Conservation (phyloP, 2,888 invertebrate species). For the Lepeophtheirus nordmannii region DNA sequence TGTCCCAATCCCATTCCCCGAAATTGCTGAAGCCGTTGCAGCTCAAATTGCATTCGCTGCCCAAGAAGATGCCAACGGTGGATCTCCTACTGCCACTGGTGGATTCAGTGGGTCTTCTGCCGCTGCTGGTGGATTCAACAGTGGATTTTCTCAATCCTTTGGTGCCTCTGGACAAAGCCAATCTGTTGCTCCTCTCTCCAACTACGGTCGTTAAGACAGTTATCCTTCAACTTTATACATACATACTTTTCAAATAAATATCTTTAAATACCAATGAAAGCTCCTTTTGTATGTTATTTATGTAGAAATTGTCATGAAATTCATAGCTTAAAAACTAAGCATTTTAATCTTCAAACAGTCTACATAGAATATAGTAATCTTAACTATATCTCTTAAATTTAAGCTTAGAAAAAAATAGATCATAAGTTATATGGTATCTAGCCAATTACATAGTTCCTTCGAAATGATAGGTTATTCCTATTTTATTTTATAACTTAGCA, state of each 20-base stretch:
- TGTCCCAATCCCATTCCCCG: constrained; percentile 20
- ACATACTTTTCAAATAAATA: not conserved
- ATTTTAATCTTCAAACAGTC: no score
- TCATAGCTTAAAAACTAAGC: no score
- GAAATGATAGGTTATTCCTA: no score
- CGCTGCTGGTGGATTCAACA: no score
- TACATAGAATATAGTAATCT: no score
- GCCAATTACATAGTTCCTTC: no score
- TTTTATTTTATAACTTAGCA: no score
- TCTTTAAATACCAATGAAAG: not conserved
- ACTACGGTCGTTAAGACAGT: not conserved
- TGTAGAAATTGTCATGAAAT: no score
- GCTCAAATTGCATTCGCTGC: constrained; percentile 24
- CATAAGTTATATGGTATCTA: no score
- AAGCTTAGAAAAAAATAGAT: no score
- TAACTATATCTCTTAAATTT: no score
- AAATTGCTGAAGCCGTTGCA: constrained; percentile 18
- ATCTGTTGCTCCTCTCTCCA: not conserved
- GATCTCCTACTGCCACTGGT: constrained; percentile 24
- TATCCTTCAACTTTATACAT: not conserved
- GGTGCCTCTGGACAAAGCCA: not conserved
- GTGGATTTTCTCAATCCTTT: not conserved
- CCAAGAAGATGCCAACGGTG: constrained; percentile 15
- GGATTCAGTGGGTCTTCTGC: not conserved
- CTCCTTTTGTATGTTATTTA: not conserved